Evolutionary conservation across 2,797 vertebrate genomes (phyloP).

Genomic region (Clarias pachynema): DNA sequence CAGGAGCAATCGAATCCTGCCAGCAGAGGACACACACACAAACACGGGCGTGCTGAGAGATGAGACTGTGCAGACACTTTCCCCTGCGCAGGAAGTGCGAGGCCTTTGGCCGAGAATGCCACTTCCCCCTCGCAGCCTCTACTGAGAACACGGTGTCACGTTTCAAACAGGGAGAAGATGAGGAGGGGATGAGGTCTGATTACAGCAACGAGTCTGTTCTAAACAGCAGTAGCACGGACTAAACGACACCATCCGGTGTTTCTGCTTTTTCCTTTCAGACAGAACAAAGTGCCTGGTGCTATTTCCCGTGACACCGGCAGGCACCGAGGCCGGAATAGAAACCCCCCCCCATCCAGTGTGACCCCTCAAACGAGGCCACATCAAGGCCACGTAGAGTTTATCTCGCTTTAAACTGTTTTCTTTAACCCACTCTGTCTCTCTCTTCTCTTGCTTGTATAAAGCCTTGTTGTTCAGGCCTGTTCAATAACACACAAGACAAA

Average conservation of each 20-base stretch:
- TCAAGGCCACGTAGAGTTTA: conserved; percentile 50
- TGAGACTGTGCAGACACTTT: conserved; percentile 19
- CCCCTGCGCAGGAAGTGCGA: conserved; percentile 29
- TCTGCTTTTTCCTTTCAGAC: conserved; percentile 37
- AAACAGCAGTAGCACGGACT: conserved; percentile 37
- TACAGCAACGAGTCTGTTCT: conserved; percentile 44
- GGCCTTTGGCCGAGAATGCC: conserved; percentile 33
- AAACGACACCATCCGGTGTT: conserved; percentile 57
- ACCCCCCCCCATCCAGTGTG: conserved; percentile 28
- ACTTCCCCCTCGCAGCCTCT: conserved; percentile 42
- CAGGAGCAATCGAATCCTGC: conserved; percentile 45
- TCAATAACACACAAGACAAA: conserved; percentile 55
- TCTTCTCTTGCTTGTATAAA: conserved; percentile 23
- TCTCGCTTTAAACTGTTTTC: conserved; percentile 43
- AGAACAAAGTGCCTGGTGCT: conserved; percentile 34
- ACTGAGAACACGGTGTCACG: conserved; percentile 42
- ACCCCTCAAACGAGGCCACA: conserved; percentile 28
- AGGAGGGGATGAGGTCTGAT: conserved; percentile 38
- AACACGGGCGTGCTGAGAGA: conserved; percentile 23
- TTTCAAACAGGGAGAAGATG: conserved; percentile 46
- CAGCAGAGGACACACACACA: conserved; percentile 44
- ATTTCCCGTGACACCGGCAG: conserved; percentile 47
- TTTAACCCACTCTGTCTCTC: conserved; percentile 31
- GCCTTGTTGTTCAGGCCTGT: conserved; percentile 40
- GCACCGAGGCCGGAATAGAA: conserved; percentile 28